Evolutionary conservation across 2,888 invertebrate genomes (phyloP).

Genomic region (Heliconius charithonia): DNA sequence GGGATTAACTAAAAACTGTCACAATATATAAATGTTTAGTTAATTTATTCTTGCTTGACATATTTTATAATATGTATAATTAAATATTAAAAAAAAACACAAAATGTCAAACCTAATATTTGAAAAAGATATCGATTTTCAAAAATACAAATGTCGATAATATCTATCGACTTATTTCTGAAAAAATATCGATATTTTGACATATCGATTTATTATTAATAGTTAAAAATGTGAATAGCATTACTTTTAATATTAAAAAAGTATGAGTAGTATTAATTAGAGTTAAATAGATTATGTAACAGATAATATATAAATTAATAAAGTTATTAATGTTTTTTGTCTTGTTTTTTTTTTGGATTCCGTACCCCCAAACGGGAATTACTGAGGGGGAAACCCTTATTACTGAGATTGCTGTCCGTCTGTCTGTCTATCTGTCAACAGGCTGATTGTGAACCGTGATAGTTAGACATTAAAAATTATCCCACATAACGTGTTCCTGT

Average conservation of each 20-base stretch:
- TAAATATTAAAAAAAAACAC: neutral
- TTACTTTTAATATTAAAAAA: neutral
- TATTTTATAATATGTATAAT: neutral
- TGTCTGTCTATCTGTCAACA: too few relatives aligned
- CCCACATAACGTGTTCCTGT: too few relatives aligned
- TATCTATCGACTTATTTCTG: neutral
- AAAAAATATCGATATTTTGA: neutral
- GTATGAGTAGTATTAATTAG: neutral
- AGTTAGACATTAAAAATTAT: too few relatives aligned
- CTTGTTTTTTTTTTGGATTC: neutral
- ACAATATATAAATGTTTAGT: neutral
- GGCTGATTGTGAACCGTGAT: too few relatives aligned
- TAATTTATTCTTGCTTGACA: neutral
- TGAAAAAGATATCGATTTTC: neutral
- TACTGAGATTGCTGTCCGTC: too few relatives aligned
- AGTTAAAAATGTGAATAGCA: neutral
- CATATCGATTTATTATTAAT: neutral
- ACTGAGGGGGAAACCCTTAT: too few relatives aligned
- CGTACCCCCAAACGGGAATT: too few relatives aligned
- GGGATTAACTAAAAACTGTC: neutral
- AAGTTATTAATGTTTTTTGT: neutral
- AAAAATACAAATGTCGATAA: neutral
- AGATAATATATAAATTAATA: neutral
- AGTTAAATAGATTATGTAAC: neutral
- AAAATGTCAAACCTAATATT: neutral